Evolutionary conservation across 2,113 vertebrate genomes (phyloP).

Genomic region (Sminthopsis crassicaudata): DNA sequence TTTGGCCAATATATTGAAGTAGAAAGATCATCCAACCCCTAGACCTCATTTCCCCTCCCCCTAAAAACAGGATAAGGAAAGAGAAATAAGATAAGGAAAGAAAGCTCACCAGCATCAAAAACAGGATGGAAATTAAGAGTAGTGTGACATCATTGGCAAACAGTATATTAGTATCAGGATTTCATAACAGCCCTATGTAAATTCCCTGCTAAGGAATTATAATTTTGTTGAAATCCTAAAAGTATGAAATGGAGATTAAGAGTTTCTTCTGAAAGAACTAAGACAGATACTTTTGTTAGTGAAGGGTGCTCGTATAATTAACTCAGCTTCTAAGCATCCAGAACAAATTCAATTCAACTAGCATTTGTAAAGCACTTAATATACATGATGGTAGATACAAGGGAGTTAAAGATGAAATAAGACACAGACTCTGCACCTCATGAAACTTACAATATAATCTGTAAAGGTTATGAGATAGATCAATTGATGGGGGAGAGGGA

Average conservation of each 20-base stretch:
- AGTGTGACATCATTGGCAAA: not conserved
- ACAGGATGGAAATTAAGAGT: not conserved
- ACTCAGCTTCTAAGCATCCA: not conserved
- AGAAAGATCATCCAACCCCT: not conserved
- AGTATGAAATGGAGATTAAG: not conserved
- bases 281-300: not conserved
- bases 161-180: not conserved
- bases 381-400: not conserved
- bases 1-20: too few species aligned
- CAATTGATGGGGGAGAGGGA: too few species aligned
- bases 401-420: not conserved
- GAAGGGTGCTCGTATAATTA: not conserved
- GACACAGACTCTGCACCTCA: not conserved
- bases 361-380: not conserved
- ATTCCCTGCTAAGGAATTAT: not conserved
- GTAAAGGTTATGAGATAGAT: too few species aligned
- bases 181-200: accelerated
- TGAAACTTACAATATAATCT: not conserved
- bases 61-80: too few species aligned
- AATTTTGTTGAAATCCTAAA: not conserved
- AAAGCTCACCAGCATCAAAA: not conserved
- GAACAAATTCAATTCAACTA: not conserved
- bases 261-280: not conserved
- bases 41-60: too few species aligned
- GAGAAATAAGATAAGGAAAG: not conserved